These are phyloP conservation scores for Tethya wilhelma DNA, from an alignment of 37 sponge, comb jelly and placozoan genomes.

Conservation along the genomic window DNA sequence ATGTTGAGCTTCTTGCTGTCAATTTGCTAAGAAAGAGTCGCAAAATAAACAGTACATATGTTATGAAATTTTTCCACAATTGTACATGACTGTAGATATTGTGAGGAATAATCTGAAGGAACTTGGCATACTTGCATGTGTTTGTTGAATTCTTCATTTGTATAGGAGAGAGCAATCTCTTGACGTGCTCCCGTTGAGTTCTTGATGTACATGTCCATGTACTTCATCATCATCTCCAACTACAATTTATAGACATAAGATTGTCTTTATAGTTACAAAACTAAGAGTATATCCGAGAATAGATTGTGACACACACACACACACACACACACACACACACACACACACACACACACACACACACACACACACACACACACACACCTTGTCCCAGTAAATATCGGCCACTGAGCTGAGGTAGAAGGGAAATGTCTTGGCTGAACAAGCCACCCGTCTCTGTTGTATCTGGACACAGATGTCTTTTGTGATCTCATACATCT, in stretches of 20 bases:
- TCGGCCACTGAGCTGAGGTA: constrained; percentile 61
- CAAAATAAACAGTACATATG: too few relatives aligned
- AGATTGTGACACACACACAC: too few relatives aligned
- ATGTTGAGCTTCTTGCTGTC: constrained; percentile 30
- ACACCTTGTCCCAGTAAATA: constrained; percentile 60
- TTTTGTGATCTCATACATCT: constrained; percentile 45
- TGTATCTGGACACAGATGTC: constrained; percentile 28
- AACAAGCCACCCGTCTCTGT: constrained; percentile 13
- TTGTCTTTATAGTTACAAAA: background rate
- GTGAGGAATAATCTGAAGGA: background rate
- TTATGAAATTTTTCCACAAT: too few relatives aligned
- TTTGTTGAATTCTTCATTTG: constrained; percentile 40
- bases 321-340: too few relatives aligned
- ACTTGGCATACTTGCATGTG: constrained; percentile 23
- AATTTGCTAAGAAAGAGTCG: too few relatives aligned
- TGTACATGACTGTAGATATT: too few relatives aligned
- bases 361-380: too few relatives aligned
- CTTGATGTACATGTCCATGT: constrained; percentile 12
- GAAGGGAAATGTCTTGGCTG: constrained; percentile 13
- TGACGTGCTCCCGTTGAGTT: constrained; percentile 23
- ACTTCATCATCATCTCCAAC: background rate
- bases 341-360: too few relatives aligned
- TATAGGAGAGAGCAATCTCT: constrained; percentile 41
- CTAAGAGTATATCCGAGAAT: too few relatives aligned
- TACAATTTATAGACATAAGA: background rate